Percentiles rank a stretch among this genome's conserved stretches.
Evolutionary conservation across 2,113 vertebrate species (phyloP).

Genomic region (Hiodon alosoides): DNA sequence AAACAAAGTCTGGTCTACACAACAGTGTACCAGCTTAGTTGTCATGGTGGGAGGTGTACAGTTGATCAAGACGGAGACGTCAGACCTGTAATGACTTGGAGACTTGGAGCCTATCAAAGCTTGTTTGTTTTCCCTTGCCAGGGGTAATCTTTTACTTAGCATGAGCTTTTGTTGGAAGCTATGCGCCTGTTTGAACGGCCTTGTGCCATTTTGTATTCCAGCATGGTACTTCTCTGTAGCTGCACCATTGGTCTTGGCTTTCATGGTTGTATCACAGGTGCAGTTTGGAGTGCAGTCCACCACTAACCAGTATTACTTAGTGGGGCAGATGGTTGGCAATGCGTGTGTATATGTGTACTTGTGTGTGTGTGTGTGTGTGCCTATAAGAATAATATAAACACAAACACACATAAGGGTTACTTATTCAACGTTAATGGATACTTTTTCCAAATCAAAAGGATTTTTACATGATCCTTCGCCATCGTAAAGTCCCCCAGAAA

Average conservation of each 20-base stretch:
- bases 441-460: too few relatives aligned
- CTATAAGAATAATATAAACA: too few relatives aligned
- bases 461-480: too few relatives aligned
- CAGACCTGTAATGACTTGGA: neutral
- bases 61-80: neutral
- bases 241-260: neutral
- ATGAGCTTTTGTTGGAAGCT: neutral
- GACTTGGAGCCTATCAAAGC: neutral
- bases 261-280: neutral
- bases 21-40: neutral
- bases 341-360: too few relatives aligned
- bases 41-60: neutral
- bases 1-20: neutral
- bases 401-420: too few relatives aligned
- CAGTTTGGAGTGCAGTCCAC: neutral
- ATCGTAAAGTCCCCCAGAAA: too few relatives aligned
- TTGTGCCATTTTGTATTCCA: neutral
- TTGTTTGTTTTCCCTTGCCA: neutral
- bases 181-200: neutral
- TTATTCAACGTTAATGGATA: too few relatives aligned
- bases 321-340: neutral
- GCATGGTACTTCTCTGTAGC: neutral
- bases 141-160: neutral
- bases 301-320: neutral
- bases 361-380: too few relatives aligned